Conservation (phyloP, 2,888 invertebrate species). For the Gandaritis pyraliata region DNA sequence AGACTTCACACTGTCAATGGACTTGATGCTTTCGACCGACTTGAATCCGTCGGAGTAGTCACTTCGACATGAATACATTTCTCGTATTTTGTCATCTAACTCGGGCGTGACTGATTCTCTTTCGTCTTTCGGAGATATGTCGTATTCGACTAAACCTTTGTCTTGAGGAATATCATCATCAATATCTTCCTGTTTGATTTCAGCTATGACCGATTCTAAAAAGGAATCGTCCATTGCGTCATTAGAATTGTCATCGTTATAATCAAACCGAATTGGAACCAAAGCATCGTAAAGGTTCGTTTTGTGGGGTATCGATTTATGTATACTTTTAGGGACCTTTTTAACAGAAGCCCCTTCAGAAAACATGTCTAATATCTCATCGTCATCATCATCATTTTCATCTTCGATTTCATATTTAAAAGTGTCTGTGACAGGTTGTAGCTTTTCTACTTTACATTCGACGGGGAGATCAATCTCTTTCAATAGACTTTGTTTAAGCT, state of each 20-base stretch:
- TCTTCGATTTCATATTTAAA: constrained; percentile 76
- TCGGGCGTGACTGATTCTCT: constrained; percentile 70
- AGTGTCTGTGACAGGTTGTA: constrained; percentile 73
- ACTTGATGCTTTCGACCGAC: constrained; percentile 59
- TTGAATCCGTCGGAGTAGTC: constrained; percentile 63
- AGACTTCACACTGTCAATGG: constrained; percentile 45
- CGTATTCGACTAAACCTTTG: constrained; percentile 76
- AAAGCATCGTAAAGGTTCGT: constrained; percentile 57
- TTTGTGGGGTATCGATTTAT: constrained; percentile 29
- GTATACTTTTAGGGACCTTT: constrained; percentile 52
- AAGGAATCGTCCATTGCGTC: constrained; percentile 73
- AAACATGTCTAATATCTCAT: constrained; percentile 68
- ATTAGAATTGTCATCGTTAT: constrained; percentile 49
- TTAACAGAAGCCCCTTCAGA: constrained; percentile 55
- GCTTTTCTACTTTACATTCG: constrained; percentile 58
- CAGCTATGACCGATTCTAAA: constrained; percentile 76
- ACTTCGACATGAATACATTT: constrained; percentile 53
- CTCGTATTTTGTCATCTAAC: constrained; percentile 59
- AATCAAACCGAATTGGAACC: constrained; percentile 54
- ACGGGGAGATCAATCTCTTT: constrained; percentile 31
- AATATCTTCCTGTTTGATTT: constrained; percentile 72
- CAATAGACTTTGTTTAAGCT: constrained; percentile 39
- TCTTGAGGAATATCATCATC: constrained; percentile 69
- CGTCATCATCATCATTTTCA: constrained; percentile 70
- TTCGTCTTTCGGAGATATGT: constrained; percentile 63